Evolutionary conservation across 2,113 vertebrate species (phyloP), one percentile per base, ranked within the genome.

Genomic region (Rynchops niger): DNA sequence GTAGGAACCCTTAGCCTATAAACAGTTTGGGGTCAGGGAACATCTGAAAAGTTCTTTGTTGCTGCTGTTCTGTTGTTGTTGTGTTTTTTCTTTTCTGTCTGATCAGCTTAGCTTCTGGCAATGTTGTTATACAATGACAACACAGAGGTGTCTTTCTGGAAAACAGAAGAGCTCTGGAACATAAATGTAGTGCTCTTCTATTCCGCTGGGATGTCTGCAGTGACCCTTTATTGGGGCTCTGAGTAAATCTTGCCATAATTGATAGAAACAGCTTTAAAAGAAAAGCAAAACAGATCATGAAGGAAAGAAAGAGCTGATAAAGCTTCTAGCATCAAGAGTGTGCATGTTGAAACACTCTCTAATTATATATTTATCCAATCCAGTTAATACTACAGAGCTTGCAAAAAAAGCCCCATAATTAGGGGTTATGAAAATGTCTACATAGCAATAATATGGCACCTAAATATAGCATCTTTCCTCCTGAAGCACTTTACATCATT

Each of bases 311-410:
- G 95, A 94, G 95, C 96, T 97, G 97, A 97, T 98, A 97, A 96
- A 97, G 95, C 97, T 95, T 88, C 95, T 80, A 97, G 96, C 97
- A 96, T 96, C 97, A 97, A 97, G 96, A 97, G 95, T 67, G 91
- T 97, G 96, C 97, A 95, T 96, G 97, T 97, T 98, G 97, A 96
- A 97, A 96, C 97, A 97, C 94, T 96, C 95, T 96, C 96, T 97
- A 98, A 97, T 98, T 97, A 98, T 96, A 95, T 96, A 97, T 97
- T 96, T 97, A 97, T 97, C 93, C 96, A 97, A 97, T 96, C 93
- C 96, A 95, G 94, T 97, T 97, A 97, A 97, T 97, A 97, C 95
- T 97, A 97, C 94, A 97, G 95, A 97, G 95, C 95, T 97, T 97
- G 96, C 93, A 94, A 97, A 97, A 97, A 97, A 96, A 95, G 82